Base-by-base conservation (phyloP, 2,113 vertebrate species). In the Pelvicachromis taeniatus region DNA sequence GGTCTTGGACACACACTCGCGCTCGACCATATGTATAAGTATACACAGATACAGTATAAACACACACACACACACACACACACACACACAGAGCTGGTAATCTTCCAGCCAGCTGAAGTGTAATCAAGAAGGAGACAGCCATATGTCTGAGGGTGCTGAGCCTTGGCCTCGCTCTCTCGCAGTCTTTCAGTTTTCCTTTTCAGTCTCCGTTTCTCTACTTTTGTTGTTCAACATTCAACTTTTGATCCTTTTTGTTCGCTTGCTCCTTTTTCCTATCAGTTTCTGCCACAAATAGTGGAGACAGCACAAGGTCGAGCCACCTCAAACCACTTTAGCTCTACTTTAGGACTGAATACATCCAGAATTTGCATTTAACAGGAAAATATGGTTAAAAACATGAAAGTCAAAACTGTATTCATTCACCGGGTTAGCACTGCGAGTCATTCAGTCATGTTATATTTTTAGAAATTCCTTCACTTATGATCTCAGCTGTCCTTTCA, bases 91-190 rank as follows among this genome's bases (percentile, higher is more conserved):
- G 91, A 86, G 91, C 91, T 95, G 93, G 93, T 95, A 95, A 95
- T 95, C 93, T 92, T 95, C 93, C 93, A 94, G 89, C 92, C 91
- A 94, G 94, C 92, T 95, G 85, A 94, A 94, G 93, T 94, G 95
- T 94, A 95, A 95, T 95, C 94, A 94, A 95, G 93, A 94, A 91
- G 94, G 91, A 92, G 91, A 88, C 89, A 79, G 82, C 95, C 95
- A 95, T 95, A 95, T 95, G 95, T 94, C 89, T 94, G 92, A 94
- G 91, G 88, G 84, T 91, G 90, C 90, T 92, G 93, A 94, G 90
- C 90, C 82, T 88, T 94, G 92, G 93, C 90, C 92, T 83, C 82
- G 21, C 85, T 53, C 77, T 65, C 83, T 81, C 54, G 1, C 50
- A 21, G 59, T 14, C 48, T 70, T 70, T 38, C 78, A 17, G 7